Base-by-base conservation (phyloP, 1,140 invertebrate species). In the Cephus cinctus region DNA sequence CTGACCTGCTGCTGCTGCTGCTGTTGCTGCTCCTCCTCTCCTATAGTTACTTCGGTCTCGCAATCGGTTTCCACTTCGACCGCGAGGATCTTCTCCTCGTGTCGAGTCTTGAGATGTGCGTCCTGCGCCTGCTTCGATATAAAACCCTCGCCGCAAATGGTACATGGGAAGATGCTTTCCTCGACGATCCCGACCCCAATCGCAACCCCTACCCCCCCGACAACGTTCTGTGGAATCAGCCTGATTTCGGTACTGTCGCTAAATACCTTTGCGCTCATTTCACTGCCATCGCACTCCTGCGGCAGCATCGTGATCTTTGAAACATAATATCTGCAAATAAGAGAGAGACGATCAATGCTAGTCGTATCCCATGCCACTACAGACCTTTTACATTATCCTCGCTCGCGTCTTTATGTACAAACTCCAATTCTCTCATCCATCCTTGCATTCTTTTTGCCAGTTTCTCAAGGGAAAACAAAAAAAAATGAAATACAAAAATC, bases 311-410 rank as follows among this genome's bases (percentile, higher is more conserved):
- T 50, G 50, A 64, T 57, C 59, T 71, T 71, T 57, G 69, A 49
- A 46, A 69, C 67, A 67, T 60, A 71, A 65, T 69, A 76, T 76
- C 73, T 76, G 73, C 39, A 75, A 76, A 73, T 54, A 73, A 73
- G 61, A 70, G 65, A 69, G 60, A 72, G 58, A 69, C 44, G 52
- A 61, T 75, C 57, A 72, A 60, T 66, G n/a, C n/a, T n/a, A n/a
- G n/a, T n/a, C n/a, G n/a, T n/a, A n/a, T n/a, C n/a, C n/a, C n/a
- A n/a, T n/a, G n/a, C n/a, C n/a, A n/a, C n/a, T n/a, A n/a, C n/a
- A n/a, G n/a, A n/a, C n/a, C n/a, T n/a, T n/a, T n/a, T n/a, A n/a
- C n/a, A n/a, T n/a, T n/a, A n/a, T n/a, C n/a, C n/a, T n/a, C n/a
- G n/a, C n/a, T n/a, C n/a, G n/a, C n/a, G n/a, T n/a, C n/a, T n/a